phyloP scores from a whole-genome alignment of 2,888 invertebrate genomes.

The Anoplius nigerrimus region DNA sequence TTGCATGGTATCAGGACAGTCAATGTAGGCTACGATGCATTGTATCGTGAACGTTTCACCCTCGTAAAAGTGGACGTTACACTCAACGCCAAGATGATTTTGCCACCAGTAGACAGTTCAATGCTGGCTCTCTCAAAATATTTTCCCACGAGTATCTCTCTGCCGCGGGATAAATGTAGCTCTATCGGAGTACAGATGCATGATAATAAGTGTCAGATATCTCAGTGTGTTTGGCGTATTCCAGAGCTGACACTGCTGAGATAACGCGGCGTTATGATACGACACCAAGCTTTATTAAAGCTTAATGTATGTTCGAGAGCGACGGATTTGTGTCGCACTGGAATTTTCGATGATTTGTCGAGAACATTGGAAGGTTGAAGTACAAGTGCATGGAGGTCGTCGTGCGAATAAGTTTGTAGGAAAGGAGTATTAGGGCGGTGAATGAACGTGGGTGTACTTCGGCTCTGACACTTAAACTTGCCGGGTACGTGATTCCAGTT shows the following conservation, averaged over 20 bases:
- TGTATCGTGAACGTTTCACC: too few relatives aligned
- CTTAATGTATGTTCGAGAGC: constrained; percentile 1
- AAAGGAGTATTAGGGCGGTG: too few relatives aligned
- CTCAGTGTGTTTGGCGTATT: constrained; percentile 14
- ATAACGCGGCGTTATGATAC: constrained; percentile 15
- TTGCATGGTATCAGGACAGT: too few relatives aligned
- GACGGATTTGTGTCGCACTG: neutral
- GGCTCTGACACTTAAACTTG: constrained; percentile 39
- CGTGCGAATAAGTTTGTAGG: too few relatives aligned
- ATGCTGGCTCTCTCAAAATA: constrained; percentile 3
- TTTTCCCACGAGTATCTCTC: constrained; percentile 16
- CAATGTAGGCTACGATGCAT: too few relatives aligned
- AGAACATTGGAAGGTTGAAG: neutral
- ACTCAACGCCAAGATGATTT: too few relatives aligned
- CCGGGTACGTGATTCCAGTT: constrained; percentile 41
- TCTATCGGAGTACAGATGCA: neutral
- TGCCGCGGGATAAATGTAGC: too few relatives aligned
- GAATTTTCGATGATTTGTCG: neutral
- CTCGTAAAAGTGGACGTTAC: too few relatives aligned
- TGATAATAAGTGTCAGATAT: constrained; percentile 12
- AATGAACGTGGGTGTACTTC: constrained; percentile 45
- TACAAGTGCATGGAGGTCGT: neutral
- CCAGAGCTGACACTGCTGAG: constrained; percentile 6
- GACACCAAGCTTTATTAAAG: constrained; percentile 13
- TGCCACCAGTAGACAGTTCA: too few relatives aligned